Base-by-base conservation (phyloP, 2,888 invertebrate genomes). In the Pyrrhia umbra region DNA sequence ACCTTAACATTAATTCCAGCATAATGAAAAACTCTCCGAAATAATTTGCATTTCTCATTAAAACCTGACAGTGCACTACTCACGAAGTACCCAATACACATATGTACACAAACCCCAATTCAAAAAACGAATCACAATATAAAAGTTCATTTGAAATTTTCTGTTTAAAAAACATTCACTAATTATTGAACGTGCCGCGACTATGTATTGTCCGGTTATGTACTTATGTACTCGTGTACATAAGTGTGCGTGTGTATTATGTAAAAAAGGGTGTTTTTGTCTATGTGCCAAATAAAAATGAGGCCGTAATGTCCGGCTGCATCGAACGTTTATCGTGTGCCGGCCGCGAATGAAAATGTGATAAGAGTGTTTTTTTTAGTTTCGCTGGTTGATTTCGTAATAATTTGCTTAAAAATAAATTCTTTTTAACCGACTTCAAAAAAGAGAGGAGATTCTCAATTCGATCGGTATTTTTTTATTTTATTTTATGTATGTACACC, bases 221-320 rank as follows among this genome's bases (percentile, higher is more conserved):
- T 83, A 81, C 81, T 78, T 81, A 46, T 49, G 23, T 55, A 18
- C 65, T 64, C 3, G 42, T 63, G 55, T 68, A 75, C 43, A 69
- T 77, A 82, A 85, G 86, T 87, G 84, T 86, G 87, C 80, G 86
- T 90, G 88, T 85, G 83, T 84, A 80, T 89, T 91, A 87, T 90
- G 88, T 34, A 90, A 93, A 91, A 94, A 93, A 91, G 92, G 92
- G 90, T 90, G 91, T 91, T 93, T 93, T 94, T 92, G 92, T 93
- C 94, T 94, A 94, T 94, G 93, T 94, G 92, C 92, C 92, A 93
- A 94, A 94, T 94, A 94, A 94, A 94, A 94, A 94, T 94, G 94
- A 94, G 94, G 89, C 85, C 92, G 92, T 94, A 93, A 94, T 94
- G 93, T 93, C 92, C 94, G 90, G 90, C 87, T 85, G 91, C 86